Evolutionary conservation across 2,888 invertebrate genomes (phyloP), one percentile per base, ranked within the genome.

Genomic region (Drosophila multiciliata): DNA sequence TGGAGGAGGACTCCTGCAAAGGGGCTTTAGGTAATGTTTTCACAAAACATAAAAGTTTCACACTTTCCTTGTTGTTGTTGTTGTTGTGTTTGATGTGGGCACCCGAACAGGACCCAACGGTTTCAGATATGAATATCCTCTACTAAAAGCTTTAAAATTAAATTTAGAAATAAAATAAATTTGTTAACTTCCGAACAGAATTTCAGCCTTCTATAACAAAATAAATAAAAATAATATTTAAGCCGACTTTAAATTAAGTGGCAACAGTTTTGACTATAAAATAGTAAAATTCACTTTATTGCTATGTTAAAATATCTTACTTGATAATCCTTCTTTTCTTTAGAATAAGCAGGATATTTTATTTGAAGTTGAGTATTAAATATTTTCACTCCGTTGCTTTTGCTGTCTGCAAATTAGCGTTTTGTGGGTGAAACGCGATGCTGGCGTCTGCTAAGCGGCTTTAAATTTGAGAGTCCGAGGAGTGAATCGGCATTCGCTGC

Each of bases 11-110:
- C 38, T 50, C 45, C 54, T 72, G 73, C 73, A 67, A 80, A 75
- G 64, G 74, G 67, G 83, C 83, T 85, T 85, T 73, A 71, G 77
- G 83, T 85, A 81, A 79, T 85, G 85, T 83, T 85, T 83, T 77
- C 70, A 55, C 83, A 83, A 83, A 79, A 79, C 81, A 83, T 77
- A 83, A 83, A 83, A 85, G 72, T 83, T 83, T 83, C 81, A 79
- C 83, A 83, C 85, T 83, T 77, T 66, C 57, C 23, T 45, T 45
- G 45, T 45, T n/a, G 63, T 74, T 29, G 35, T 75, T 60, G 50
- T 36, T 61, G 66, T 63, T 70, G 59, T 63, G 66, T 65, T 74
- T 63, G 66, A 42, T 70, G 66, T 57, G 61, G 53, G 50, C 36
- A 36, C n/a, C 26, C 8, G 17, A 38, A 29, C n/a, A 26, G 38